These are phyloP conservation scores for Leuciscus waleckii DNA, from an alignment of 2,797 vertebrate species.

Conservation along the genomic window DNA sequence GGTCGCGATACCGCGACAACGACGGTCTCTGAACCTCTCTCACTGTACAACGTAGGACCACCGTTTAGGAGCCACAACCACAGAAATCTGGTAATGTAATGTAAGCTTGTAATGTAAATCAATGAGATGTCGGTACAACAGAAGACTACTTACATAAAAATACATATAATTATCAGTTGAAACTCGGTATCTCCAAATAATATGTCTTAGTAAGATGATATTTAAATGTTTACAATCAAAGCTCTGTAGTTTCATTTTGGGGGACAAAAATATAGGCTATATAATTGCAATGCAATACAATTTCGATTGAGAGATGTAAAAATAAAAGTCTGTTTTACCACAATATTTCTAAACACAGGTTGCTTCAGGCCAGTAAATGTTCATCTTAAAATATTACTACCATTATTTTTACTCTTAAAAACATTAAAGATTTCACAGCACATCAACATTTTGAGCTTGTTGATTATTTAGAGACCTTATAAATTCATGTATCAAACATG, in stretches of 20 bases:
- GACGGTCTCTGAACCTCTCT: no score
- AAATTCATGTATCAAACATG: background rate
- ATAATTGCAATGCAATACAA: background rate
- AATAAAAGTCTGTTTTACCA: no score
- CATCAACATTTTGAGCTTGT: background rate
- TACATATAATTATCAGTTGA: background rate
- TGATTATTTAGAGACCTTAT: background rate
- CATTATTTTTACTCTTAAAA: background rate
- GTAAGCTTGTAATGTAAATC: background rate
- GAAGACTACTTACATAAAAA: background rate
- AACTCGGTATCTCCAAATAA: background rate
- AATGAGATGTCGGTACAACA: background rate
- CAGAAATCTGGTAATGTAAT: no score
- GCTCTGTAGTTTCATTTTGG: background rate
- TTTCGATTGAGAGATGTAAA: background rate
- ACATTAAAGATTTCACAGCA: background rate
- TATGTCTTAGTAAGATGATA: background rate
- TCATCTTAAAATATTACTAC: background rate
- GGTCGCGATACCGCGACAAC: no score
- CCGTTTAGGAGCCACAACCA: no score
- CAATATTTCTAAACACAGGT: background rate
- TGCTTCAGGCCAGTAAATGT: background rate
- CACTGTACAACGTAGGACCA: no score
- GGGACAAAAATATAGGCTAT: no score
- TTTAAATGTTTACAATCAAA: background rate